A percentile compares a stretch with the other conserved stretches of the same genome.
These are phyloP conservation scores for Ariopsis seemanni DNA, from an alignment of 2,113 vertebrate species.

Conservation along the genomic window DNA sequence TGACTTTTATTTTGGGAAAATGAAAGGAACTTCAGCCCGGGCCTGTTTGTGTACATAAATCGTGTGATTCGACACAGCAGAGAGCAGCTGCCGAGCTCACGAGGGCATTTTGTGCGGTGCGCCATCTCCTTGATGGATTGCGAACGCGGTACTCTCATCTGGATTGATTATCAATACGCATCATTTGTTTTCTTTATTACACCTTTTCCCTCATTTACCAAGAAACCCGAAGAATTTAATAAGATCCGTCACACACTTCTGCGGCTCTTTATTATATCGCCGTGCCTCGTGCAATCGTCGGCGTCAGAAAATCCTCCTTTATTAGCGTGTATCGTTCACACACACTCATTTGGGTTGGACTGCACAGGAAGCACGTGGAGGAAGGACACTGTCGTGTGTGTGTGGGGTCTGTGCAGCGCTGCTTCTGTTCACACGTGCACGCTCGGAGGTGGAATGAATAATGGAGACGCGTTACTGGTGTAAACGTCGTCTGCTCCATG, in stretches of 20 bases:
- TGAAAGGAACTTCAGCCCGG: slow-evolving; percentile 51
- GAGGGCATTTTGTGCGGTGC: slow-evolving; percentile 32
- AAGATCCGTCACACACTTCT: slow-evolving; percentile 44
- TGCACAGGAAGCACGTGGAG: neutral
- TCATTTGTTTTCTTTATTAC: slow-evolving; percentile 59
- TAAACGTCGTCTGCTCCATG: neutral
- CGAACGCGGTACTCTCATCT: slow-evolving; percentile 41
- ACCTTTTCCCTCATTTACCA: slow-evolving; percentile 50
- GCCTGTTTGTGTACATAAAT: slow-evolving; percentile 43
- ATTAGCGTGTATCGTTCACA: slow-evolving; percentile 31
- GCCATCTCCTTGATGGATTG: slow-evolving; percentile 46
- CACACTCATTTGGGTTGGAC: slow-evolving; percentile 2
- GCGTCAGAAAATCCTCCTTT: slow-evolving; percentile 40
- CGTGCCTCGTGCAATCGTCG: slow-evolving; percentile 10
- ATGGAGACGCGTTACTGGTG: neutral
- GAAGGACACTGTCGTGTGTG: neutral
- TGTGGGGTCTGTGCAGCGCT: neutral
- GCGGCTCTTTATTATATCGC: slow-evolving; percentile 32
- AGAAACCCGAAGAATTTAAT: slow-evolving; percentile 46
- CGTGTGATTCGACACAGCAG: slow-evolving; percentile 36
- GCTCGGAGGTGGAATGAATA: neutral
- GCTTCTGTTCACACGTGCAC: neutral
- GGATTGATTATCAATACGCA: slow-evolving; percentile 57
- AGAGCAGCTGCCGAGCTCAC: slow-evolving; percentile 51
- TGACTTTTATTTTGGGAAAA: slow-evolving; percentile 56